A percentile compares a stretch with the other conserved stretches of the same genome.
Evolutionary conservation across 2,113 vertebrate genomes (phyloP).

Genomic region (Gopherus evgoodei): DNA sequence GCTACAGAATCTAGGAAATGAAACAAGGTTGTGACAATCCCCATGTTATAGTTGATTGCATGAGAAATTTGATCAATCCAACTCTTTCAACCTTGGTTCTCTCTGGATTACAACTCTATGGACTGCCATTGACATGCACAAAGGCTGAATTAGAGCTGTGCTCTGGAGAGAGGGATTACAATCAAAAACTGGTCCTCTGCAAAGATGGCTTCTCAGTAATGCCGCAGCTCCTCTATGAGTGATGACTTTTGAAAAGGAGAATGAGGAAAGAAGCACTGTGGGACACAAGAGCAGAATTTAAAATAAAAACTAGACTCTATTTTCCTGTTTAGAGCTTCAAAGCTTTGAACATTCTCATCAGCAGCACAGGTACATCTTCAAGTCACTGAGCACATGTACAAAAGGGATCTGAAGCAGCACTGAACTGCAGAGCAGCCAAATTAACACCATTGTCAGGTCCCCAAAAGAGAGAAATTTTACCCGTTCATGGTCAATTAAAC

Average conservation of each 20-base stretch:
- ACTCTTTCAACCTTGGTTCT: not conserved
- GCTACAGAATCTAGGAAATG: not conserved
- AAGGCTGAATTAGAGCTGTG: not conserved
- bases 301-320: conserved; percentile 22
- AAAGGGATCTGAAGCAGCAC: conserved; percentile 25
- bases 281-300: not conserved
- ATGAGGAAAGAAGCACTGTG: not conserved
- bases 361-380: not conserved
- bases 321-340: conserved; percentile 52
- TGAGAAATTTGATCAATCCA: not conserved
- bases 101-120: not conserved
- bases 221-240: not conserved
- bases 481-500: conserved; percentile 23
- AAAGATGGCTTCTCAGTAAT: not conserved
- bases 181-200: not conserved
- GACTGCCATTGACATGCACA: not conserved
- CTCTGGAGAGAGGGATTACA: not conserved
- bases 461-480: conserved; percentile 31
- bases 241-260: not conserved
- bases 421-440: conserved; percentile 28
- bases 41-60: not conserved
- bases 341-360: not conserved
- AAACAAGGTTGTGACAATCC: not conserved
- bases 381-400: not conserved
- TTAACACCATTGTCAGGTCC: conserved; percentile 21